Conservation (phyloP, 2,888 invertebrate genomes). For the Macropis europaea region DNA sequence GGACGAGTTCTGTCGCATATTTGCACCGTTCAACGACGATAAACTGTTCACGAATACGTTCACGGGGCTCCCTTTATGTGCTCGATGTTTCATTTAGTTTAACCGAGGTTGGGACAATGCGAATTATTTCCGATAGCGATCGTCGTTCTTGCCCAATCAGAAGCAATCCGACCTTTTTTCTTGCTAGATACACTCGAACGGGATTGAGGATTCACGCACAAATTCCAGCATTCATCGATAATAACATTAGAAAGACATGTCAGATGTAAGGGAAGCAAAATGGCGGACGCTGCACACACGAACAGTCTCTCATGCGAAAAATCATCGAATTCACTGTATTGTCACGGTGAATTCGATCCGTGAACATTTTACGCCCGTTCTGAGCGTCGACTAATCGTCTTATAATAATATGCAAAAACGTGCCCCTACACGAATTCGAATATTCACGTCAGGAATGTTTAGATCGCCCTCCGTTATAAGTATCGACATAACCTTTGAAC, state of each 20-base stretch:
- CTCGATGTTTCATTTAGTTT: slow-evolving; percentile 39
- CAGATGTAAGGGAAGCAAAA: slow-evolving; percentile 74
- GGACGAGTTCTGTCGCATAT: slow-evolving; percentile 44
- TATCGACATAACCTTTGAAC: slow-evolving; percentile 55
- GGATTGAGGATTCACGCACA: slow-evolving; percentile 59
- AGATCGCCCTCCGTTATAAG: slow-evolving; percentile 35
- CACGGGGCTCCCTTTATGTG: slow-evolving; percentile 41
- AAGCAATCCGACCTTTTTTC: slow-evolving; percentile 39
- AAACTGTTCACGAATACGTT: slow-evolving; percentile 37
- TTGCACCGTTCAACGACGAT: slow-evolving; percentile 26
- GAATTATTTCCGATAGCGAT: slow-evolving; percentile 48
- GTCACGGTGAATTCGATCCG: slow-evolving; percentile 43
- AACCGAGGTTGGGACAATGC: slow-evolving; percentile 59
- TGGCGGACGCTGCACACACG: slow-evolving; percentile 69
- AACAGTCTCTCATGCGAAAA: slow-evolving; percentile 60
- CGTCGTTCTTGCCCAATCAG: slow-evolving; percentile 47
- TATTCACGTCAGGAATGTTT: slow-evolving; percentile 15
- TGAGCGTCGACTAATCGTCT: slow-evolving; percentile 30
- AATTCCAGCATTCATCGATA: slow-evolving; percentile 71
- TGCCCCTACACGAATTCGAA: slow-evolving; percentile 3
- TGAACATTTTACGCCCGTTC: slow-evolving; percentile 36
- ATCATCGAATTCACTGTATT: slow-evolving; percentile 59
- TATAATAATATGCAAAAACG: slow-evolving; percentile 22
- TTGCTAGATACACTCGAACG: slow-evolving; percentile 43
- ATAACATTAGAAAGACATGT: slow-evolving; percentile 78